phyloP scores from a whole-genome alignment of 2,797 vertebrate genomes.

The Acipenser ruthenus region DNA sequence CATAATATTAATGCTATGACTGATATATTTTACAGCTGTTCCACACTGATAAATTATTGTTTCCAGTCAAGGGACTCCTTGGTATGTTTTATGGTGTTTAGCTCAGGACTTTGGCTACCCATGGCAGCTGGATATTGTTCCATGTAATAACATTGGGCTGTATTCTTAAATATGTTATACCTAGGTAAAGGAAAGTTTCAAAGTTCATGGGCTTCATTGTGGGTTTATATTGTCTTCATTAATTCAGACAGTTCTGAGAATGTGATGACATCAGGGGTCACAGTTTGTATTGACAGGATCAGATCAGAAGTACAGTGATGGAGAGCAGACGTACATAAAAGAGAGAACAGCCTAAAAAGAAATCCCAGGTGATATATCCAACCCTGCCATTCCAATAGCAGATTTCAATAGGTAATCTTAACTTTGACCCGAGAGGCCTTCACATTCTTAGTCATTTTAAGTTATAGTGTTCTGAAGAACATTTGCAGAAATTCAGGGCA shows the following conservation, averaged over 20 bases:
- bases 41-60: accelerated
- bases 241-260: slow-evolving; percentile 29
- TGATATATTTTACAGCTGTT: too few relatives aligned
- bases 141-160: too few relatives aligned
- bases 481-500: slow-evolving; percentile 7
- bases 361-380: slow-evolving; percentile 8
- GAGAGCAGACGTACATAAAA: slow-evolving; percentile 31
- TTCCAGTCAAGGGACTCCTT: too few relatives aligned
- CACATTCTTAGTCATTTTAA: not conserved
- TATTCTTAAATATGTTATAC: too few relatives aligned
- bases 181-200: too few relatives aligned
- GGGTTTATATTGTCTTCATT: slow-evolving; percentile 5
- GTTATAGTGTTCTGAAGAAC: not conserved
- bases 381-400: not conserved
- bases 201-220: not conserved
- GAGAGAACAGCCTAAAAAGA: slow-evolving; percentile 30
- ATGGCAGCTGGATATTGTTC: too few relatives aligned
- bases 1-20: too few relatives aligned
- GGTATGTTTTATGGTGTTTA: too few relatives aligned
- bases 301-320: slow-evolving; percentile 32
- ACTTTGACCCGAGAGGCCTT: slow-evolving; percentile 2
- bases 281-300: slow-evolving; percentile 31
- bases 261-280: slow-evolving; percentile 41
- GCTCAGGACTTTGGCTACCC: too few relatives aligned
- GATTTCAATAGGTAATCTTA: not conserved